Evolutionary conservation across 2,113 vertebrate species (phyloP).

Genomic region (Anoplopoma fimbria): DNA sequence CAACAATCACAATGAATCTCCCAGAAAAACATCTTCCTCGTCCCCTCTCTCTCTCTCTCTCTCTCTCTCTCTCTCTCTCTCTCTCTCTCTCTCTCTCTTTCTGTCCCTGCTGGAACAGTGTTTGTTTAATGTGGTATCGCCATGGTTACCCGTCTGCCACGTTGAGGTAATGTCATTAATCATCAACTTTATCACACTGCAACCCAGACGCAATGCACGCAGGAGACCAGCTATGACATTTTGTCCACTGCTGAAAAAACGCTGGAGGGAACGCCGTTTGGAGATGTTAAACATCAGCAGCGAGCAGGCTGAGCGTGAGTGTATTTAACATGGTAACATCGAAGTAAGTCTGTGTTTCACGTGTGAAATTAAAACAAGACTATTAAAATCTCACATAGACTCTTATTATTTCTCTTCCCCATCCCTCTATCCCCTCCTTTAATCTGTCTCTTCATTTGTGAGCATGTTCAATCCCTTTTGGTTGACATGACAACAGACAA

Average conservation of each 20-base stretch:
- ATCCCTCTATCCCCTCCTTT: conserved; percentile 27
- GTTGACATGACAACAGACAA: conserved; percentile 82
- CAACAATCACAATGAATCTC: conserved; percentile 42
- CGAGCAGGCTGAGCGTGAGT: conserved; percentile 13
- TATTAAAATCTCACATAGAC: background rate
- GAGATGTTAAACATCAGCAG: conserved; percentile 3
- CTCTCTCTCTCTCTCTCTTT: background rate
- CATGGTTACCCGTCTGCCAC: conserved; percentile 75
- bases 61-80: conserved; percentile 1
- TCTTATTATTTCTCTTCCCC: background rate
- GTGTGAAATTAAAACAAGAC: background rate
- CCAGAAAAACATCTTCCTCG: conserved; percentile 5
- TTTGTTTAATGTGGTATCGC: conserved; percentile 75
- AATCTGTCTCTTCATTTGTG: conserved; percentile 20
- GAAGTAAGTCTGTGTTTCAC: background rate
- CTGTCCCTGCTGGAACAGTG: conserved; percentile 48
- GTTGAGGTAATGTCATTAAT: conserved; percentile 75
- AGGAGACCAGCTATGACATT: conserved; percentile 39
- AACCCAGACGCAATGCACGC: conserved; percentile 30
- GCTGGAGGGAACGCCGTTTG: background rate
- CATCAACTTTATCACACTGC: conserved; percentile 76
- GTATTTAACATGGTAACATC: background rate
- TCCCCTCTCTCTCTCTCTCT: conserved; percentile 1
- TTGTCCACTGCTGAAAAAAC: conserved; percentile 24
- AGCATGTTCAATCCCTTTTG: conserved; percentile 54